phyloP scores from a whole-genome alignment of 2,113 vertebrate species.

The Athene noctua region DNA sequence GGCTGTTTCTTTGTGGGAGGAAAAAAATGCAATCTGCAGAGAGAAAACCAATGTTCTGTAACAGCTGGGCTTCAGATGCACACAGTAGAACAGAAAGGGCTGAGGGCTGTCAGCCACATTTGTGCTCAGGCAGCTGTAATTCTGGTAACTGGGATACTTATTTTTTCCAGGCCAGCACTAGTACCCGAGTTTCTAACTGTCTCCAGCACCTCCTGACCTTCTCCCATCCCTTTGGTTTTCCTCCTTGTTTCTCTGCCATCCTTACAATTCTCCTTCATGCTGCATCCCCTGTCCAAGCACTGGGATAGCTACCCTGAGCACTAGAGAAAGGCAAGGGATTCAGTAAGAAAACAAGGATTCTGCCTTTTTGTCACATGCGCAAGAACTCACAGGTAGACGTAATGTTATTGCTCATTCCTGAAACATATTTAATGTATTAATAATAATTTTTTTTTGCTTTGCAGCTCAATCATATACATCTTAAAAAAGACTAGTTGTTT shows the following conservation, averaged over 20 bases:
- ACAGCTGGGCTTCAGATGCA: conserved; percentile 35
- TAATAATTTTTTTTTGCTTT: background rate
- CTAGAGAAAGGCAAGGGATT: background rate
- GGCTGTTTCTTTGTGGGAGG: background rate
- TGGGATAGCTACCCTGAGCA: background rate
- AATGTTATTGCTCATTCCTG: background rate
- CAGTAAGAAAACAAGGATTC: background rate
- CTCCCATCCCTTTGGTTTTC: background rate
- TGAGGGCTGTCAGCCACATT: background rate
- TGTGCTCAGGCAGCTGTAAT: background rate
- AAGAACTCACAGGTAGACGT: background rate
- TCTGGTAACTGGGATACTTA: background rate
- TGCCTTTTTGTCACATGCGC: background rate
- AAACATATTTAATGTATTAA: background rate
- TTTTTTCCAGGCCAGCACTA: background rate
- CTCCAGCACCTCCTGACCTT: background rate
- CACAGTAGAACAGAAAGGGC: background rate
- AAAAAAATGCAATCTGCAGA: background rate
- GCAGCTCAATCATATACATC: background rate
- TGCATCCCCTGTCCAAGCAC: background rate
- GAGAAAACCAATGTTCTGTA: background rate
- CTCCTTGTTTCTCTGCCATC: background rate
- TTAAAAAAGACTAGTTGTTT: background rate
- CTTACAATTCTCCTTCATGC: background rate
- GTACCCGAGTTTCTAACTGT: background rate